Percentiles rank a stretch among this genome's conserved stretches.
phyloP scores from a whole-genome alignment of 2,888 invertebrate species.

The Gastrophysa polygoni region DNA sequence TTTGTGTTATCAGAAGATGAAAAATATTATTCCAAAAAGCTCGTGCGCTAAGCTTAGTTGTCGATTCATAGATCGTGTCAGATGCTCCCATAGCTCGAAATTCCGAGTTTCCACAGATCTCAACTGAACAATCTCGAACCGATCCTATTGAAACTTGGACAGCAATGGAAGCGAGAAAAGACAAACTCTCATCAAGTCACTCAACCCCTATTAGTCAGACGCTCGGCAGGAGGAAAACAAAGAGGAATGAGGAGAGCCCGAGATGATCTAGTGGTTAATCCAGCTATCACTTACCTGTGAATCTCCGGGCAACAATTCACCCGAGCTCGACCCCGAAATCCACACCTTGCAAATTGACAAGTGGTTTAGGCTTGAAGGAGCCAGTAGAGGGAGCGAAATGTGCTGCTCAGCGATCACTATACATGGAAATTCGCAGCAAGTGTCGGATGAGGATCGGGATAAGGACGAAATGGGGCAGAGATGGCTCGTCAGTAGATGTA shows the following conservation, averaged over 20 bases:
- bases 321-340: constrained; percentile 44
- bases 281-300: constrained; percentile 36
- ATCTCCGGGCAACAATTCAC: constrained; percentile 47
- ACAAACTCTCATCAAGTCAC: neutral
- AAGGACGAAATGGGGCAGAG: constrained; percentile 43
- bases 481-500: constrained; percentile 20
- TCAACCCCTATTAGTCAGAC: neutral
- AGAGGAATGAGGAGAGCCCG: neutral
- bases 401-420: constrained; percentile 46
- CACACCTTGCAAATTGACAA: constrained; percentile 52
- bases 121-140: too few relatives aligned
- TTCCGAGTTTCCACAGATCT: too few relatives aligned
- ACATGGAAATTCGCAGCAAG: constrained; percentile 52
- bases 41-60: too few relatives aligned
- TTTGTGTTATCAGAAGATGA: too few relatives aligned
- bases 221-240: neutral
- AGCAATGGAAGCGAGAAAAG: too few relatives aligned
- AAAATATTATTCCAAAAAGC: too few relatives aligned
- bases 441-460: constrained; percentile 48
- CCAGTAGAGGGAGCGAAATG: constrained; percentile 17
- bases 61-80: too few relatives aligned
- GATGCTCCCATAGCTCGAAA: too few relatives aligned
- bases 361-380: constrained; percentile 44
- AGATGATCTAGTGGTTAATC: constrained; percentile 15
- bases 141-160: too few relatives aligned